Percentiles rank a stretch among this genome's conserved stretches.
Conservation (phyloP, 2,888 invertebrate species). For the Drosophila basisetae region DNA sequence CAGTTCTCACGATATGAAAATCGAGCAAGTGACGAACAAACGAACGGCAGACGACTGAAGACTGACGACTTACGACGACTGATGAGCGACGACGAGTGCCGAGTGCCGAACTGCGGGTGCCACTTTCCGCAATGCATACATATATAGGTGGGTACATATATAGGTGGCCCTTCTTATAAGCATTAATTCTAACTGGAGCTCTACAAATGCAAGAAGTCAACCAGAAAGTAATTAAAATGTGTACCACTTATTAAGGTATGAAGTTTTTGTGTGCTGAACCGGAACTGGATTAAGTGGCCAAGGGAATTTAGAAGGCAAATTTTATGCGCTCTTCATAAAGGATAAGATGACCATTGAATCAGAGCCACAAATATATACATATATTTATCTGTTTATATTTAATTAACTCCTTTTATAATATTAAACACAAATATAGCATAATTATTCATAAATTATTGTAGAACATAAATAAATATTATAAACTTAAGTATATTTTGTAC, state of each 20-base stretch:
- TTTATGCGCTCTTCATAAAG: not conserved
- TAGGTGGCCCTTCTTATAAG: conserved; percentile 25
- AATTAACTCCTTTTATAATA: not conserved
- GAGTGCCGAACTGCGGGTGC: conserved; percentile 54
- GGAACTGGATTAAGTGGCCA: conserved; percentile 16
- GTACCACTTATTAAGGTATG: conserved; percentile 10
- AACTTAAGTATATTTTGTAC: not conserved
- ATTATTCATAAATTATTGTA: not conserved
- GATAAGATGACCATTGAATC: not conserved
- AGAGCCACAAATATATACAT: not conserved
- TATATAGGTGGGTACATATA: not conserved
- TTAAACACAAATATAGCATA: not conserved
- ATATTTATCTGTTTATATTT: not conserved
- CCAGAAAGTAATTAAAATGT: conserved; percentile 30
- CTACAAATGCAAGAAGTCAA: conserved; percentile 15
- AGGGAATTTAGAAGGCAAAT: not conserved
- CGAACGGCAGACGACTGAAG: conserved; percentile 35
- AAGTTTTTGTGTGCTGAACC: conserved; percentile 6
- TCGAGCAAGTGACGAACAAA: conserved; percentile 74
- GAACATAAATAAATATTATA: not conserved
- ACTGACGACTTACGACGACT: conserved; percentile 21
- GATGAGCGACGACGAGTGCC: conserved; percentile 28
- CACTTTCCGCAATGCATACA: conserved; percentile 40
- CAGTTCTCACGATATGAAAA: conserved; percentile 85
- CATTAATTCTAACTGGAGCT: conserved; percentile 42